Base-by-base conservation (phyloP, 2,113 vertebrate species). In the Hippocampus zosterae region DNA sequence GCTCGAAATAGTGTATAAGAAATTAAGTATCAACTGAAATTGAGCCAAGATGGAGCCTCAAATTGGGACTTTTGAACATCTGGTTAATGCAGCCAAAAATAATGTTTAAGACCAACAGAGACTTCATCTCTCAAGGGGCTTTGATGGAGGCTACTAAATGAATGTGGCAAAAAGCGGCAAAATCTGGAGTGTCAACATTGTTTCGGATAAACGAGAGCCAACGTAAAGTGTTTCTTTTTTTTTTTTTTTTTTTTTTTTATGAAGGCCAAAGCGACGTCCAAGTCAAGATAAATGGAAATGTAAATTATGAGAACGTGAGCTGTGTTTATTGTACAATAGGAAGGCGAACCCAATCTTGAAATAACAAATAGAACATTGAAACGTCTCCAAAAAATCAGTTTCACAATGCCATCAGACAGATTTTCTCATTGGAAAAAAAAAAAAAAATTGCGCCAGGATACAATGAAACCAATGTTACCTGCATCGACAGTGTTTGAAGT, bases 161-260 rank as follows among this genome's bases (percentile, higher is more conserved):
- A 85, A 82, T 81, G 29, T 86, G 86, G 87, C 87, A 89, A 85
- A 79, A 81, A 77, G 78, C 72, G 67, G 78, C 70, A 44, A 65
- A 80, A 80, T 67, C 71, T 72, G 65, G 56, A 60, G 63, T 76
- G 77, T 85, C 75, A 74, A 81, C 81, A 81, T 83, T 78, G 84
- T 87, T 83, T 8, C 74, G 70, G 66, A 71, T 73, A 62, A 76
- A 81, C 67, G 55, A 29, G 63, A 81, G 87, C 86, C 83, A 87
- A 87, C 75, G 70, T 68, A 81, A 84, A 89, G 79, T 62, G 78
- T 75, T 88, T 81, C 67, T 25, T 25, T 27, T 13, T 11, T 1
- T n/a, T n/a, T n/a, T n/a, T 0, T 0, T 27, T 27, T 27, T 1
- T 27, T 53, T n/a, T 11, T 27, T 27, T 57, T 57, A 18, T 18